These are phyloP conservation scores for Coendou prehensilis DNA, from an alignment of 2,797 vertebrate species.

Conservation along the genomic window DNA sequence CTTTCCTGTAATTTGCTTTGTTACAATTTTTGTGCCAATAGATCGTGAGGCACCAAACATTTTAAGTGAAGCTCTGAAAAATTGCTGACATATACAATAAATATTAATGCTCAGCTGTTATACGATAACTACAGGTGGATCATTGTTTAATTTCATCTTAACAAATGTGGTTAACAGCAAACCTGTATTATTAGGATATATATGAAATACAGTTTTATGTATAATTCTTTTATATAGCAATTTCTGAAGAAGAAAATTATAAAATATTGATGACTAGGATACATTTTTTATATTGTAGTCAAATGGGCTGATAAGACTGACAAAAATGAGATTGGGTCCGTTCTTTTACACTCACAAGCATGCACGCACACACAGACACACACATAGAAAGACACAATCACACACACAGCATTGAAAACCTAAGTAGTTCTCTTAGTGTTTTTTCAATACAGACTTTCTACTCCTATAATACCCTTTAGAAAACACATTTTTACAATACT, in stretches of 20 bases:
- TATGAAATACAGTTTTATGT: constrained; percentile 46
- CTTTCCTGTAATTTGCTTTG: constrained; percentile 85
- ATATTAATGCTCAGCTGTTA: constrained; percentile 87
- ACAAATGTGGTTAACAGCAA: constrained; percentile 64
- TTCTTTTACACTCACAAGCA: not conserved
- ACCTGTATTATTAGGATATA: constrained; percentile 49
- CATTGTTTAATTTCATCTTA: not conserved
- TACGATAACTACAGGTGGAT: constrained; percentile 79
- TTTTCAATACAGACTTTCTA: constrained; percentile 33
- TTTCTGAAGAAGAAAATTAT: constrained; percentile 40
- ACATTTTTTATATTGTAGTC: constrained; percentile 20
- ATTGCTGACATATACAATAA: constrained; percentile 86
- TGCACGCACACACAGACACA: not conserved
- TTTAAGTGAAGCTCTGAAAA: constrained; percentile 87
- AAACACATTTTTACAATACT: not conserved
- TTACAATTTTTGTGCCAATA: constrained; percentile 85
- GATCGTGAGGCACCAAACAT: constrained; percentile 87
- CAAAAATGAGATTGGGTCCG: not conserved
- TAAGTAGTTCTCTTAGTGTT: constrained; percentile 22
- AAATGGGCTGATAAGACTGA: not conserved
- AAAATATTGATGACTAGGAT: constrained; percentile 3
- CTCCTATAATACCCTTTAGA: constrained; percentile 25
- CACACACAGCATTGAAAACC: constrained; percentile 10
- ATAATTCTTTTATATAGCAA: constrained; percentile 38
- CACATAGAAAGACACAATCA: not conserved